Evolutionary conservation across 2,113 vertebrate genomes (phyloP), one percentile per base, ranked within the genome.

Genomic region (Rhinogobius similis): DNA sequence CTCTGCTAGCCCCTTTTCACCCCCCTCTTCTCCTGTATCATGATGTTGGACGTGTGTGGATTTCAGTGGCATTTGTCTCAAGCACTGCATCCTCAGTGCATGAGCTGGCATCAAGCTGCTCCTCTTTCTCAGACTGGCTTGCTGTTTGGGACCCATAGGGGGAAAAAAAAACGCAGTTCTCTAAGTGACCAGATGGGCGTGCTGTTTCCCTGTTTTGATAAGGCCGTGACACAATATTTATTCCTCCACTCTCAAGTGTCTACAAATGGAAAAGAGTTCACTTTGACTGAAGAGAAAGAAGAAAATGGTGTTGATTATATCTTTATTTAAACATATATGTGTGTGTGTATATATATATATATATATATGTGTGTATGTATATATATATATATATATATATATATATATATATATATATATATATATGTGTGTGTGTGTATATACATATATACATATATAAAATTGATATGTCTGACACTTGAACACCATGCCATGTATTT

Each of bases 141-240:
- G 10, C 5, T 36, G 72, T 38, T 63, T 68, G 71, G 67, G 76
- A 70, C 63, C 58, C 41, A 70, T 46, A 53, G 48, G 55, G 12
- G 11, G 9, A 41, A 12, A 39, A 56, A 44, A 27, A 62, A 1
- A 13, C 1, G 78, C 59, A 73, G 65, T 81, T 26, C 23, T 65
- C 3, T 36, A 26, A n/a, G 23, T 70, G 16, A 76, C 85, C 87
- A 81, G 79, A 29, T 73, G 76, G 65, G n/a, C 21, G 79, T 77
- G 67, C 82, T 86, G 84, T 82, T 83, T 82, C 38, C 59, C 67
- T 72, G 41, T 23, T 6, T 67, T 41, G 36, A 21, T 20, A 18
- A 18, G 43, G 4, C 16, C 18, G 1, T 46, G 43, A 46, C 16
- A 46, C 16, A 6, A 16, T 16, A 44, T 46, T 20, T n/a, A n/a